These are phyloP conservation scores for Micromesistius poutassou DNA, from an alignment of 2,797 vertebrate species.

Conservation along the genomic window DNA sequence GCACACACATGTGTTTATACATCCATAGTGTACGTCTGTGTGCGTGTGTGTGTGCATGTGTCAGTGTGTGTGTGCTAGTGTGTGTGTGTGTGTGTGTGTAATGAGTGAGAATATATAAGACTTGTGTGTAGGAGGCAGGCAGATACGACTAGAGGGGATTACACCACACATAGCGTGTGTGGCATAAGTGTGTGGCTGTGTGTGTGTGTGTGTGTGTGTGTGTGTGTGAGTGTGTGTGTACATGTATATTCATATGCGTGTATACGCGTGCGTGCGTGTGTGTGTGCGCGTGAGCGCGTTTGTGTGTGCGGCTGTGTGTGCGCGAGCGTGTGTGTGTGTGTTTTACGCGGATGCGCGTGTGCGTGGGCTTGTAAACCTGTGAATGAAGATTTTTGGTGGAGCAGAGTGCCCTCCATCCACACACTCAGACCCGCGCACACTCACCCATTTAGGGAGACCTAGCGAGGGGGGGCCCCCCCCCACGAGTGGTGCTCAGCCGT, in stretches of 20 bases:
- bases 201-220: slow-evolving; percentile 15
- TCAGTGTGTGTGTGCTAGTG: neutral
- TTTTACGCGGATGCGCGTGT: neutral
- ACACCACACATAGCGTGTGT: neutral
- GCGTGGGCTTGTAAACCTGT: slow-evolving; percentile 17
- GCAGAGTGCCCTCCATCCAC: slow-evolving; percentile 33
- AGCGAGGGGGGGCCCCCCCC: too few relatives aligned
- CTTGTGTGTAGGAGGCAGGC: neutral
- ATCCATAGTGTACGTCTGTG: neutral
- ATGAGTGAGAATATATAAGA: neutral
- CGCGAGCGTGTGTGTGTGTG: too few relatives aligned
- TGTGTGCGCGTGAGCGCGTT: too few relatives aligned
- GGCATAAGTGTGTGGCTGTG: slow-evolving; percentile 14
- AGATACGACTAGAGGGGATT: neutral
- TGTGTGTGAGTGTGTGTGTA: slow-evolving; percentile 18
- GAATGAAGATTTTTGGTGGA: slow-evolving; percentile 37
- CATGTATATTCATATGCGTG: slow-evolving; percentile 17
- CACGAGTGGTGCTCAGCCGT: too few relatives aligned
- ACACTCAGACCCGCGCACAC: too few relatives aligned
- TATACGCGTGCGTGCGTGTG: slow-evolving; percentile 1
- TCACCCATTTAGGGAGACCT: too few relatives aligned
- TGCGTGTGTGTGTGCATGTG: neutral
- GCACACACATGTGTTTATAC: neutral
- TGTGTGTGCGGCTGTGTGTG: neutral
- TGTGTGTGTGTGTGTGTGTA: neutral